Percentiles rank a stretch among this genome's conserved stretches.
Evolutionary conservation across 2,888 invertebrate genomes (phyloP).

Genomic region (Drosophila bunnanda): DNA sequence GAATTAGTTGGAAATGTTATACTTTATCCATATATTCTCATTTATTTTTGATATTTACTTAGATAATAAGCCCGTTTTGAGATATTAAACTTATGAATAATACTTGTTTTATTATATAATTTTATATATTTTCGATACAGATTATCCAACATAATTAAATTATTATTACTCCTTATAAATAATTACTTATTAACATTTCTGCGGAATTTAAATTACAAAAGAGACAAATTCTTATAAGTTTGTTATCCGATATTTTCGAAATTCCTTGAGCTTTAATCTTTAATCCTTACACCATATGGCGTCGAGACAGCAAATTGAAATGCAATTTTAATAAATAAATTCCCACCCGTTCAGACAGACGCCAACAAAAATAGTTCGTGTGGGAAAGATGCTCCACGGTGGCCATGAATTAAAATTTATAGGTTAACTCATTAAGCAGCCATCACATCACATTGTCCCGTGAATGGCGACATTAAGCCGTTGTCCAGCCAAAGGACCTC

Average conservation of each 20-base stretch:
- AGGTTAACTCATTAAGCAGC: slow-evolving; percentile 38
- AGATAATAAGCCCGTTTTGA: too few species aligned
- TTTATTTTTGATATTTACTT: background rate
- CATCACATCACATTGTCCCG: slow-evolving; percentile 44
- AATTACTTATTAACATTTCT: too few species aligned
- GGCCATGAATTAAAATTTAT: slow-evolving; percentile 30
- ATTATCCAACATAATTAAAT: too few species aligned
- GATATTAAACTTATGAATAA: too few species aligned
- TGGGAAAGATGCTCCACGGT: slow-evolving; percentile 1
- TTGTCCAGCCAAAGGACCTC: slow-evolving; percentile 36
- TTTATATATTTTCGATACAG: too few species aligned
- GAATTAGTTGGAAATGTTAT: background rate
- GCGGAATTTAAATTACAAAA: too few species aligned
- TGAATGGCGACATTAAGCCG: slow-evolving; percentile 30
- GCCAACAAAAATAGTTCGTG: slow-evolving; percentile 4
- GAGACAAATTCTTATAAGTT: too few species aligned
- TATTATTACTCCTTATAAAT: too few species aligned
- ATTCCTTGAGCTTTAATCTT: too few species aligned
- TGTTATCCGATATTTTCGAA: too few species aligned
- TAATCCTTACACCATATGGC: background rate
- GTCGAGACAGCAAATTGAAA: slow-evolving; percentile 45
- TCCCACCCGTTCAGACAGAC: slow-evolving; percentile 13
- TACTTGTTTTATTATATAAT: too few species aligned
- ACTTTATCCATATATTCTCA: background rate
- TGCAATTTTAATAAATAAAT: slow-evolving; percentile 54